Evolutionary conservation across 2,113 vertebrate species (phyloP).

Genomic region (Plectropomus leopardus): DNA sequence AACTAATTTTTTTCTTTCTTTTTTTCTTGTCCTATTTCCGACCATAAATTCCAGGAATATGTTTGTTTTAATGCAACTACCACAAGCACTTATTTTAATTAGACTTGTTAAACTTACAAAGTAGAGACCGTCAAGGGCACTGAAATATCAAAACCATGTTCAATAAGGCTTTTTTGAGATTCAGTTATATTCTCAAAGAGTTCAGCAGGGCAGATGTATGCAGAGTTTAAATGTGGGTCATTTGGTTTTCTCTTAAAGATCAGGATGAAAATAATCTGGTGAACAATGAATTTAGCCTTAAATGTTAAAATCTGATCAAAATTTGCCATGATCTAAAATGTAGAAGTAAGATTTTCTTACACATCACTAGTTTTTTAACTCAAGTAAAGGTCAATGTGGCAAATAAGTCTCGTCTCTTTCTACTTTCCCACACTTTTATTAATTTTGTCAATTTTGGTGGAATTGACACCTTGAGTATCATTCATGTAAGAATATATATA

Average conservation of each 20-base stretch:
- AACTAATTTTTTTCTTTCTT: constrained; percentile 12
- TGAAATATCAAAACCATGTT: neutral
- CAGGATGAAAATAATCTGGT: neutral
- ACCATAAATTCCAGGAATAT: constrained; percentile 43
- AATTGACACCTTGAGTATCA: too few species aligned
- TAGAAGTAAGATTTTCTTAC: neutral
- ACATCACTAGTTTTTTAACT: neutral
- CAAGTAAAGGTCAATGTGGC: neutral
- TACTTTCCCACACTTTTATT: neutral
- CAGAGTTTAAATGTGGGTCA: constrained; percentile 27
- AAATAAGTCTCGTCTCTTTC: neutral
- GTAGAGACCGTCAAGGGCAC: neutral
- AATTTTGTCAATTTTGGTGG: neutral
- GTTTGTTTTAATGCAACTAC: constrained; percentile 27
- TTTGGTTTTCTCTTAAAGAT: neutral
- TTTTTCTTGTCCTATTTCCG: constrained; percentile 17
- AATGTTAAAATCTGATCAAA: neutral
- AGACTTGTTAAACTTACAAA: constrained; percentile 22
- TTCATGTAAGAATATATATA: neutral
- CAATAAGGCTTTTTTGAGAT: neutral
- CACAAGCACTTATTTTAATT: constrained; percentile 20
- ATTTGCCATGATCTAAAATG: neutral
- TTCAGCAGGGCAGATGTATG: constrained; percentile 30
- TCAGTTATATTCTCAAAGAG: neutral
- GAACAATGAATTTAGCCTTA: neutral